Evolutionary conservation across 2,113 vertebrate species (phyloP), one percentile per base, ranked within the genome.

Genomic region (Callionymus lyra): DNA sequence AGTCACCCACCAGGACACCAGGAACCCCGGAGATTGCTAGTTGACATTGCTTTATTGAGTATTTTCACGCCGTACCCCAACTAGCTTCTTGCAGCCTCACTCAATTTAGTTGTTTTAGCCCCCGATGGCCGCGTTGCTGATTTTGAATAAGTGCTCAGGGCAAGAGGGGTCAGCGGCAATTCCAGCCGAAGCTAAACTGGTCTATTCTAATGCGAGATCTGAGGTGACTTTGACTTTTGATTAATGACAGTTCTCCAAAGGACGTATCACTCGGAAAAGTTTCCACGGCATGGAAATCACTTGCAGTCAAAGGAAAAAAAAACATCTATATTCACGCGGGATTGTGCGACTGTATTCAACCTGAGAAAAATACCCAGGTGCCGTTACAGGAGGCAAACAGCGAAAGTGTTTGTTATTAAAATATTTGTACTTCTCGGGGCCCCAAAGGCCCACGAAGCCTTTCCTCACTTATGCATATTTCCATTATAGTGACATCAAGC

Each of bases 161-260:
- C 42, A 32, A 34, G 15, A 16, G 43, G 32, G 33, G 33, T 34
- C 43, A 13, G 16, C 12, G 9, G 43, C 43, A 45, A 45, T 45
- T 45, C 10, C 12, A n/a, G 16, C 43, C 3, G 43, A 31, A 18
- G 43, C 43, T 13, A 19, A 45, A 35, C 15, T 12, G 43, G 32
- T 17, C 43, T 10, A 6, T 21, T 35, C 33, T 21, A 21, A 45
- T 35, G 43, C 4, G 16, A 45, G 43, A 45, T 34, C 16, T 14
- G 33, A 35, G 43, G 43, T 45, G 43, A 45, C 43, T 45, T 45
- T 35, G 43, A 45, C 43, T 35, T 45, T 35, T 45, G 33, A 45
- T 45, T 35, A 45, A 45, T 33, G 43, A 11, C 33, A 11, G 16
- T 45, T 19, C 33, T 19, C 33, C 33, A 45, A 45, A 45, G 43